Base-by-base conservation (phyloP, 2,888 invertebrate genomes). In the Auanema freiburgensis region DNA sequence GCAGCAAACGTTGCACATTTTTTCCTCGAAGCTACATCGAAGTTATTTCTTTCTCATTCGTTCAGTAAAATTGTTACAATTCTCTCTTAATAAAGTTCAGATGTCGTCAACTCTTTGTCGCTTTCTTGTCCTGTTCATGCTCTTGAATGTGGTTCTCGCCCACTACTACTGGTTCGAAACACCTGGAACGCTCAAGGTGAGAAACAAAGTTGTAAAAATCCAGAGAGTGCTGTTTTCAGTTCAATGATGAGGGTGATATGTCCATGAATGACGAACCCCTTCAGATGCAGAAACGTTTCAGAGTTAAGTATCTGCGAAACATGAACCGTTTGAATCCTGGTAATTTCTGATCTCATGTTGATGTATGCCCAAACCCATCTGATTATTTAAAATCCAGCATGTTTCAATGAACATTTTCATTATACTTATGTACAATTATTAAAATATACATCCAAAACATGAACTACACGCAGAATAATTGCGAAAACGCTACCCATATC, bases 101-200 rank as follows among this genome's bases (percentile, higher is more conserved):
- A 18, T 18, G 53, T 12, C 53, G 16, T 25, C 16, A 23, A 43
- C 44, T 24, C n/a, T 56, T 12, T 21, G 23, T 11, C 56, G 44
- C 18, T 21, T 56, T 6, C 56, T 56, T 21, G 16, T 56, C 43
- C 24, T 56, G 21, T 16, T 56, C 43, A 18, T 42, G n/a, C 33
- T 56, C 43, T 24, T 23, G n/a, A 56, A 43, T 44, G 23, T 56
- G 10, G 18, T 41, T 10, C 18, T 43, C 42, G 24, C 57, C 18
- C 59, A 59, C 42, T 51, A 50, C 59, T 59, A 59, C 18, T 59
- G 59, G 59, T 46, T 57, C 33, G 57, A 57, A 42, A 56, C 44
- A 44, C 57, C 46, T 16, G 44, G 57, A 44, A 43, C 57, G 14
- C 21, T 33, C 2, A 57, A 57, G 24, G 57, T 57, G 14, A 46